phyloP scores from a whole-genome alignment of 2,797 vertebrate genomes.

The Lepilemur ruficaudatus region DNA sequence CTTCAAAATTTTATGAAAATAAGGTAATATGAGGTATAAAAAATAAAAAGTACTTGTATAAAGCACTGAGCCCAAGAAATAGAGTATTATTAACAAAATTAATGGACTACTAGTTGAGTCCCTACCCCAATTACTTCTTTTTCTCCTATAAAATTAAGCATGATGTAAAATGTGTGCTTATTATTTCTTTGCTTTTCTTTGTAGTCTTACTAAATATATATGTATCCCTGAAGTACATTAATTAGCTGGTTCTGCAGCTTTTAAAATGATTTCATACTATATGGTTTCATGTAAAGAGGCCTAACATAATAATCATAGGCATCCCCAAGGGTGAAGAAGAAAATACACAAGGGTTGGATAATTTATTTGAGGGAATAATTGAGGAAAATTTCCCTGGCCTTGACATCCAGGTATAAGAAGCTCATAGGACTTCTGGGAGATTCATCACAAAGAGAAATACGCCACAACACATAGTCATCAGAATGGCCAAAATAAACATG shows the following conservation, averaged over 20 bases:
- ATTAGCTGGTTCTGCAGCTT: not conserved
- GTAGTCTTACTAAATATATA: not conserved
- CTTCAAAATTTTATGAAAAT: not conserved
- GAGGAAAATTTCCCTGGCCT: too few relatives aligned
- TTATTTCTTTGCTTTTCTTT: not conserved
- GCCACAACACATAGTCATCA: too few relatives aligned
- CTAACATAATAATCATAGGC: too few relatives aligned
- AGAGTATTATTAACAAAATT: not conserved
- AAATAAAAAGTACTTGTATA: not conserved
- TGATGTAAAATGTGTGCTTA: not conserved
- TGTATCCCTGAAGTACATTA: not conserved
- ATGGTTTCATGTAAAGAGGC: not conserved
- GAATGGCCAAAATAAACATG: too few relatives aligned
- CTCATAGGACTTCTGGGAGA: too few relatives aligned
- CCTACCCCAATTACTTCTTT: not conserved
- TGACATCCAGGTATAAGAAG: too few relatives aligned
- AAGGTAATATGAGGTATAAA: not conserved
- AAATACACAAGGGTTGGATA: too few relatives aligned
- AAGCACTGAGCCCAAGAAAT: not conserved
- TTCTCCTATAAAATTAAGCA: not conserved
- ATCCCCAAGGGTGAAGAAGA: too few relatives aligned
- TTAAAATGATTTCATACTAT: not conserved
- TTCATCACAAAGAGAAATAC: too few relatives aligned
- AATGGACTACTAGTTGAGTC: too few relatives aligned
- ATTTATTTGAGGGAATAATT: too few relatives aligned